A percentile compares a stretch with the other conserved stretches of the same genome.
phyloP scores from a whole-genome alignment of 2,113 vertebrate species.

The Parotia lawesii region DNA sequence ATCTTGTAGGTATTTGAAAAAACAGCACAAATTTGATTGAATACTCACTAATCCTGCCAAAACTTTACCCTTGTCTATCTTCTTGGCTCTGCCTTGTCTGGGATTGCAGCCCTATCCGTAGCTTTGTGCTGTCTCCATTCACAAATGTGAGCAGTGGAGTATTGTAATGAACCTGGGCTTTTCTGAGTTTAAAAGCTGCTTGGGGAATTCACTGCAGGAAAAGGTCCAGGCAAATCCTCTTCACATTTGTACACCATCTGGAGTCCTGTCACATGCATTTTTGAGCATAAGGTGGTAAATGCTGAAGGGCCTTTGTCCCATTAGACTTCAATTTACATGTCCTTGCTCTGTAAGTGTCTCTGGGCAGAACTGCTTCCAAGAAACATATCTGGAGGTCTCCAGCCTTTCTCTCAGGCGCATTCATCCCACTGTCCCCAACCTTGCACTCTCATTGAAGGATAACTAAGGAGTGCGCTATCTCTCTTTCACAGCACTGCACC shows the following conservation, averaged over 20 bases:
- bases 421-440: neutral
- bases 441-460: neutral
- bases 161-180: neutral
- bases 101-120: neutral
- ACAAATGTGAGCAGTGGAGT: neutral
- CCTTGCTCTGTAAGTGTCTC: neutral
- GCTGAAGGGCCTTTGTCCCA: neutral
- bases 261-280: neutral
- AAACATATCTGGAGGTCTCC: neutral
- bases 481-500: neutral
- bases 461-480: neutral
- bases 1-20: neutral
- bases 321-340: neutral
- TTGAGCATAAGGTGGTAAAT: slow-evolving; percentile 3
- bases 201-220: slow-evolving; percentile 5
- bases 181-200: neutral
- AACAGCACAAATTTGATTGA: neutral
- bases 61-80: neutral
- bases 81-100: neutral
- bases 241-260: slow-evolving; percentile 13
- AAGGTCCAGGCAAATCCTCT: slow-evolving; percentile 14
- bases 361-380: neutral
- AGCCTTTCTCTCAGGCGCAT: neutral
- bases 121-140: neutral
- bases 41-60: neutral